Conservation (phyloP, 2,797 vertebrate genomes). For the Clarias laeviceps region DNA sequence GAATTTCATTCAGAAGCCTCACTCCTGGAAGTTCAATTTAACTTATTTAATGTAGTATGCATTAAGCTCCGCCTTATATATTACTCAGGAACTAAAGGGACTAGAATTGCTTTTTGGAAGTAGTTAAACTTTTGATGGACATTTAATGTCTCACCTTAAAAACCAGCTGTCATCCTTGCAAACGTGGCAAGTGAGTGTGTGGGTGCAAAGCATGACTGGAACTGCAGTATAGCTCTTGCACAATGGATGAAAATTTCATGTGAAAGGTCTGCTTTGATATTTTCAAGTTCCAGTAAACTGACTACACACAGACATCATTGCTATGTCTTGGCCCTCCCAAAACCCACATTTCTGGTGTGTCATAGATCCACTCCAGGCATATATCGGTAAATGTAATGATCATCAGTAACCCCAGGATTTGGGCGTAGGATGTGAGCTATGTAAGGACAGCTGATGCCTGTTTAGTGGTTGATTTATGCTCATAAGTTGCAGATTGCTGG, state of each 20-base stretch:
- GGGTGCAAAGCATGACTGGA: not conserved
- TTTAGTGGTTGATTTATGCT: constrained; percentile 60
- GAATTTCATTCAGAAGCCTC: not conserved
- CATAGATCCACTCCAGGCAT: constrained; percentile 15
- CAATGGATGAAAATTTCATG: constrained; percentile 8
- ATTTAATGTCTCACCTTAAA: not conserved
- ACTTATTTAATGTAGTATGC: constrained; percentile 1
- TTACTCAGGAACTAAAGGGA: too few relatives aligned
- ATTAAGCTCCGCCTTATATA: too few relatives aligned
- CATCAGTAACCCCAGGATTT: constrained; percentile 40
- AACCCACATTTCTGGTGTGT: constrained; percentile 5
- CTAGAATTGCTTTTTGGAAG: not conserved
- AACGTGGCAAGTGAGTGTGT: not conserved
- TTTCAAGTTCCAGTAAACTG: constrained; percentile 14
- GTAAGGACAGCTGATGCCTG: constrained; percentile 57
- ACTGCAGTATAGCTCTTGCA: constrained; percentile 1
- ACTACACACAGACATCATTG: not conserved
- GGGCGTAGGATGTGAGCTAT: constrained; percentile 25
- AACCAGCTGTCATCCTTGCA: not conserved
- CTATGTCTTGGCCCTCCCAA: not conserved
- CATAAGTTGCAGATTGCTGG: constrained; percentile 51
- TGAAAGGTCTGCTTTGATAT: not conserved
- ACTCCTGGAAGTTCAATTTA: not conserved
- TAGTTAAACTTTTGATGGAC: not conserved
- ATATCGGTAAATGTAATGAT: constrained; percentile 26